Conservation (phyloP, 92 coral and sea anemone species). For the Chrysogorgia sp. region DNA sequence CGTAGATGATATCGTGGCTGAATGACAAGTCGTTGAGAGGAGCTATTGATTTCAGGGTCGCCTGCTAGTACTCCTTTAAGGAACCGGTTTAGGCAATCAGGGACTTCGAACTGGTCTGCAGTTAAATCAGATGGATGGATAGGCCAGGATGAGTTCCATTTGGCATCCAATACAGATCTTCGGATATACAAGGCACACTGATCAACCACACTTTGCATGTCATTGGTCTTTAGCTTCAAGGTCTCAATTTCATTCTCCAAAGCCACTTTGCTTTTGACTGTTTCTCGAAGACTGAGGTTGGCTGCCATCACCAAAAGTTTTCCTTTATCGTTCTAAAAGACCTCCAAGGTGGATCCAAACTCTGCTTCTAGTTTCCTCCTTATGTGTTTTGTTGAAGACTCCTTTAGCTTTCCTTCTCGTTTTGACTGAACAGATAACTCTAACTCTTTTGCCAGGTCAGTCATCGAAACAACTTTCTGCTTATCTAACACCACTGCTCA, state of each 20-base stretch:
- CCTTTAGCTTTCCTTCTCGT: too few species aligned
- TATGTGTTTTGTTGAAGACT: slow-evolving; percentile 46
- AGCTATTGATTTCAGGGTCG: slow-evolving; percentile 31
- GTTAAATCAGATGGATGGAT: slow-evolving; percentile 50
- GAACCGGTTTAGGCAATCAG: slow-evolving; percentile 46
- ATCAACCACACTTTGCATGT: not conserved
- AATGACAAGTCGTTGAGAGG: slow-evolving; percentile 56
- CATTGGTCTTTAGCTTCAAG: not conserved
- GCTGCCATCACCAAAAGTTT: slow-evolving; percentile 55
- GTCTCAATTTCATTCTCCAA: slow-evolving; percentile 43
- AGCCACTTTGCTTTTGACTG: slow-evolving; percentile 3
- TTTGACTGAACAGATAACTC: slow-evolving; percentile 35
- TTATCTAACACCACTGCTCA: slow-evolving; percentile 27
- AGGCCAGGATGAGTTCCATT: slow-evolving; percentile 43
- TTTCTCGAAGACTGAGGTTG: slow-evolving; percentile 17
- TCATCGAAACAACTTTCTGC: slow-evolving; percentile 44
- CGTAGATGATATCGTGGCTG: slow-evolving; percentile 58
- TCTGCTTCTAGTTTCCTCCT: slow-evolving; percentile 51
- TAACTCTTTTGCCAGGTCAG: slow-evolving; percentile 42
- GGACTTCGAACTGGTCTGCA: slow-evolving; percentile 34
- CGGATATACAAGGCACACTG: not conserved
- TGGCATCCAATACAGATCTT: slow-evolving; percentile 6
- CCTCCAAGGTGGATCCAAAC: slow-evolving; percentile 46
- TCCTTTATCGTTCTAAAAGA: slow-evolving; percentile 59
- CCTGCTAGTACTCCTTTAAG: slow-evolving; percentile 46